Percentiles rank a stretch among this genome's conserved stretches.
Evolutionary conservation across 2,888 invertebrate species (phyloP).

Genomic region (Auanema sp.): DNA sequence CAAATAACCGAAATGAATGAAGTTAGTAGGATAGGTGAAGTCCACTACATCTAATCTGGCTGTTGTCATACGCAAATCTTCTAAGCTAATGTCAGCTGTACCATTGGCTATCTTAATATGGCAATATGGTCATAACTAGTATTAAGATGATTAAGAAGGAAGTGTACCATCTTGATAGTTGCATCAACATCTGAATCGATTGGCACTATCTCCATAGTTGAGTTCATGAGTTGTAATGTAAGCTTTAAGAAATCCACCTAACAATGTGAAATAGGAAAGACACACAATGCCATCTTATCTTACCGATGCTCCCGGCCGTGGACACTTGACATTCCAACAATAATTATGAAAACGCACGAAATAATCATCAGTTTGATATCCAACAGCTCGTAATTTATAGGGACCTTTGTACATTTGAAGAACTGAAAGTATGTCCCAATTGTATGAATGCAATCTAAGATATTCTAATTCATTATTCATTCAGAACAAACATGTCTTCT

Average conservation of each 20-base stretch:
- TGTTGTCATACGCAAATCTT: conserved; percentile 29
- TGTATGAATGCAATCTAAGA: no score
- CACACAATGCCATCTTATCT: neutral
- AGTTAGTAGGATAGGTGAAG: conserved; percentile 35
- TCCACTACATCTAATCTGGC: conserved; percentile 31
- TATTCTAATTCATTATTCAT: no score
- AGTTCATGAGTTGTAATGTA: conserved; percentile 34
- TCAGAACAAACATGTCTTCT: no score
- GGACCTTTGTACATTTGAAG: conserved; percentile 5
- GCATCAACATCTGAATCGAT: conserved; percentile 32
- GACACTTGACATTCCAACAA: conserved; percentile 36
- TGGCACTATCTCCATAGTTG: conserved; percentile 31
- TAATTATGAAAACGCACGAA: conserved; percentile 23
- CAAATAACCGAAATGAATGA: conserved; percentile 37
- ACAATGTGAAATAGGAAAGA: neutral
- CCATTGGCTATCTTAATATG: conserved; percentile 24
- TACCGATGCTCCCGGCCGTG: conserved; percentile 33
- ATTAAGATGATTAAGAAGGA: neutral
- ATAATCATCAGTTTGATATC: conserved; percentile 31
- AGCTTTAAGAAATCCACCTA: conserved; percentile 34
- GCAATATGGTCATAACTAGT: neutral
- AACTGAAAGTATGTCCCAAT: no score
- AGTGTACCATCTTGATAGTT: conserved; percentile 25
- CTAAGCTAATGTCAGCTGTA: conserved; percentile 30
- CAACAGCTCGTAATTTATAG: conserved; percentile 25